Evolutionary conservation across 1,140 invertebrate genomes (phyloP).

Genomic region (Pseudobourletiella spinata): DNA sequence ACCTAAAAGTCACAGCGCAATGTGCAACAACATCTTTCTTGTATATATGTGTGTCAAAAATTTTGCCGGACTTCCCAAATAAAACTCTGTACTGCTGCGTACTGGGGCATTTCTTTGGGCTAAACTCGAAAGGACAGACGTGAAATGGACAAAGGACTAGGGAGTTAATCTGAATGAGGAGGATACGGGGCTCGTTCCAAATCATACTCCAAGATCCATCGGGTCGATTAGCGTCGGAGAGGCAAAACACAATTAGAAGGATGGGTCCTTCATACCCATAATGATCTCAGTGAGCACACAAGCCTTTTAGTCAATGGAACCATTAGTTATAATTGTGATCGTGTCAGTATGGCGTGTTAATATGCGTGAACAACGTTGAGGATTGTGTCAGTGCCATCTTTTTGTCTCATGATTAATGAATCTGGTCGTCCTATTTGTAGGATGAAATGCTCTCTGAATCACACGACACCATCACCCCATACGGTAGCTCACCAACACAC

Average conservation of each 20-base stretch:
- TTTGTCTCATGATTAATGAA: slow-evolving; percentile 27
- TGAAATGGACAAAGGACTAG: no score
- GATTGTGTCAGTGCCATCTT: slow-evolving; percentile 13
- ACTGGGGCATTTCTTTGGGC: background rate
- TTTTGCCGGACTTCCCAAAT: background rate
- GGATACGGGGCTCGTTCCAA: background rate
- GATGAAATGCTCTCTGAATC: slow-evolving; percentile 1
- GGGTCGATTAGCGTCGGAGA: background rate
- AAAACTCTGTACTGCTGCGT: background rate
- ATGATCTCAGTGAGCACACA: no score
- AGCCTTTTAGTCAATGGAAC: slow-evolving; percentile 23
- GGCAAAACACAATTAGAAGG: background rate
- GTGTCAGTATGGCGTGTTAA: slow-evolving; percentile 26
- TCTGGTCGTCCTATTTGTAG: slow-evolving; percentile 19
- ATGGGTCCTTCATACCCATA: slow-evolving; percentile 9
- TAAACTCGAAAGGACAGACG: background rate
- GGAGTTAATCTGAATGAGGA: background rate
- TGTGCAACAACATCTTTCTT: no score
- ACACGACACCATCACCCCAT: no score
- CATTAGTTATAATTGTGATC: slow-evolving; percentile 30
- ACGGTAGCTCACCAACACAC: no score
- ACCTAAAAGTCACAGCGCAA: no score
- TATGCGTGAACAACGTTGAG: slow-evolving; percentile 25
- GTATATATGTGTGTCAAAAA: no score
- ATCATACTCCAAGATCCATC: background rate